phyloP scores from a whole-genome alignment of 2,113 vertebrate species.

The Bungarus multicinctus region DNA sequence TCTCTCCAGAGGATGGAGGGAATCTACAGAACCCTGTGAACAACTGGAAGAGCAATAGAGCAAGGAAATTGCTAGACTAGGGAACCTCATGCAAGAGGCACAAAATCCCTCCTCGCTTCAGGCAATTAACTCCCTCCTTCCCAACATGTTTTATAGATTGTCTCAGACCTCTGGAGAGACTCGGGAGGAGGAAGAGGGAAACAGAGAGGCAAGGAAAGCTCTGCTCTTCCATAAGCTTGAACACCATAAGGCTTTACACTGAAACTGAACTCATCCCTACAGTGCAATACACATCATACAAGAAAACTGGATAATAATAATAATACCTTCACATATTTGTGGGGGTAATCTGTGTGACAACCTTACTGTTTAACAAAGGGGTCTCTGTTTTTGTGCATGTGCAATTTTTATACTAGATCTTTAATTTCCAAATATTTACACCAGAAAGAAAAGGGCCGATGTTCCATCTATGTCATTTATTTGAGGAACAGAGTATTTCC shows the following conservation, averaged over 20 bases:
- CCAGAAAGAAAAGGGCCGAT: slow-evolving; percentile 50
- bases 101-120: neutral
- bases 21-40: neutral
- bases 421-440: slow-evolving; percentile 53
- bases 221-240: neutral
- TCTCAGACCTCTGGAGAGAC: neutral
- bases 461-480: slow-evolving; percentile 39
- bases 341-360: neutral
- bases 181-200: neutral
- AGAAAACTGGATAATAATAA: neutral
- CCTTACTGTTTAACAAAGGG: slow-evolving; percentile 9
- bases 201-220: neutral
- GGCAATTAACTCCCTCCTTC: neutral
- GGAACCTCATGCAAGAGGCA: neutral
- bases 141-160: neutral
- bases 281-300: neutral
- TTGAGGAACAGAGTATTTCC: slow-evolving; percentile 45
- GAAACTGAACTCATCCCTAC: neutral
- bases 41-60: neutral
- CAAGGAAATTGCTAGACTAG: neutral
- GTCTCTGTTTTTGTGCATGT: neutral
- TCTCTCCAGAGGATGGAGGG: neutral
- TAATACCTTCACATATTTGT: neutral
- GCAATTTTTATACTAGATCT: slow-evolving; percentile 30
- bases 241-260: neutral